Percentiles rank a stretch among this genome's conserved stretches.
phyloP scores from a whole-genome alignment of 2,113 vertebrate species.

The Triplophysa siluroides region DNA sequence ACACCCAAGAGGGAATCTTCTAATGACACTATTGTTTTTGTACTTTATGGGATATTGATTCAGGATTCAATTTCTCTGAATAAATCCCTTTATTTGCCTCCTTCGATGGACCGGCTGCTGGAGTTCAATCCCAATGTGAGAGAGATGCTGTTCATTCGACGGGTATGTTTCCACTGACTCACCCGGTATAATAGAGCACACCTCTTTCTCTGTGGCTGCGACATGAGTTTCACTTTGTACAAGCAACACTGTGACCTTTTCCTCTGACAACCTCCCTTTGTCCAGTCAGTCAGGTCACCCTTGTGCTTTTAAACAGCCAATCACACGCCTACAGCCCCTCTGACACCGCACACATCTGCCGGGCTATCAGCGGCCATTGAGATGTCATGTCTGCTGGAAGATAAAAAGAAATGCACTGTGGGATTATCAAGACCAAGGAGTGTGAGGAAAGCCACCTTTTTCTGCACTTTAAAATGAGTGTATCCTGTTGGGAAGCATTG shows the following conservation, averaged over 20 bases:
- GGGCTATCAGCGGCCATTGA: conserved; percentile 33
- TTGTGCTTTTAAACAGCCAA: conserved; percentile 45
- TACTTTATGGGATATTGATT: too few relatives aligned
- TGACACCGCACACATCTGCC: conserved; percentile 39
- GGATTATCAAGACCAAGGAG: conserved; percentile 1
- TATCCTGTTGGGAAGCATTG: too few relatives aligned
- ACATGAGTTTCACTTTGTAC: conserved; percentile 54
- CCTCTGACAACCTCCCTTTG: conserved; percentile 57
- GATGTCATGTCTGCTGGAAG: conserved; percentile 44
- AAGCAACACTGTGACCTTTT: conserved; percentile 58
- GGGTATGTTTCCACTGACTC: neutral
- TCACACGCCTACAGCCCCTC: conserved; percentile 43
- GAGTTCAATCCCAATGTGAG: neutral
- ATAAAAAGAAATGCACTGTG: conserved; percentile 33
- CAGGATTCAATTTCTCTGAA: neutral
- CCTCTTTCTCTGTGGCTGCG: conserved; percentile 36
- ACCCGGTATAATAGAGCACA: neutral
- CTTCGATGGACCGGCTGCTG: neutral
- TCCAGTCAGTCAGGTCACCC: conserved; percentile 44
- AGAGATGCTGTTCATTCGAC: neutral
- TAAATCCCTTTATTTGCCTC: neutral
- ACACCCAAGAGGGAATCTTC: too few relatives aligned
- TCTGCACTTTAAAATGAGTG: neutral
- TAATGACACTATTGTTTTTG: too few relatives aligned
- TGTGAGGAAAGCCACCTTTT: neutral